A percentile compares a stretch with the other conserved stretches of the same genome.
These are phyloP conservation scores for Brachypodius melanocephalos DNA, from an alignment of 2,113 vertebrate species.

Conservation along the genomic window DNA sequence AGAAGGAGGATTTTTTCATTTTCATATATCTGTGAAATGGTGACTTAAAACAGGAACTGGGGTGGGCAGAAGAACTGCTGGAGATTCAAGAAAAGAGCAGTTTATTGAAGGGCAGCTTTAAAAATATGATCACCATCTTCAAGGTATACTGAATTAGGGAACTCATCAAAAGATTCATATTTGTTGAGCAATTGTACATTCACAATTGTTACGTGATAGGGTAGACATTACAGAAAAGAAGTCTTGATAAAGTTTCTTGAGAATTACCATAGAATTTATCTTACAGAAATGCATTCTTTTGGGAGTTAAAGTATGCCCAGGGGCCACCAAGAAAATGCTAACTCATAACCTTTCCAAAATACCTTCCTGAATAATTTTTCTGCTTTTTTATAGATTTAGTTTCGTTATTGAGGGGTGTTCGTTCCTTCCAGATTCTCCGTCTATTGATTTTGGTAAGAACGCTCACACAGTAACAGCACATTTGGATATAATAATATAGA, in stretches of 20 bases:
- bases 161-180: background rate
- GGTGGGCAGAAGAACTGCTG: background rate
- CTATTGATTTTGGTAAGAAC: background rate
- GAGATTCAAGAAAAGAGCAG: background rate
- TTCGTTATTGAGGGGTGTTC: background rate
- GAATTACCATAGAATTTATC: background rate
- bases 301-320: background rate
- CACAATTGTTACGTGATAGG: background rate
- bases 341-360: background rate
- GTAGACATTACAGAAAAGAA: background rate
- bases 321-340: background rate
- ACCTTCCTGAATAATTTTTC: background rate
- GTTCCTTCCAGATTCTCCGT: background rate
- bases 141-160: background rate
- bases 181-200: background rate
- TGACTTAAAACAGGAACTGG: background rate
- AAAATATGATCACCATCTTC: background rate
- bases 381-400: background rate
- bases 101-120: background rate
- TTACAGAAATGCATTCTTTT: background rate
- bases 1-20: background rate
- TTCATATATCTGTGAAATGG: background rate
- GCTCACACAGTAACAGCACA: background rate
- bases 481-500: background rate
- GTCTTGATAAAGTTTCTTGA: background rate